A percentile compares a stretch with the other conserved stretches of the same genome.
phyloP scores from a whole-genome alignment of 2,113 vertebrate genomes.

The Leptobrachium leishanense region DNA sequence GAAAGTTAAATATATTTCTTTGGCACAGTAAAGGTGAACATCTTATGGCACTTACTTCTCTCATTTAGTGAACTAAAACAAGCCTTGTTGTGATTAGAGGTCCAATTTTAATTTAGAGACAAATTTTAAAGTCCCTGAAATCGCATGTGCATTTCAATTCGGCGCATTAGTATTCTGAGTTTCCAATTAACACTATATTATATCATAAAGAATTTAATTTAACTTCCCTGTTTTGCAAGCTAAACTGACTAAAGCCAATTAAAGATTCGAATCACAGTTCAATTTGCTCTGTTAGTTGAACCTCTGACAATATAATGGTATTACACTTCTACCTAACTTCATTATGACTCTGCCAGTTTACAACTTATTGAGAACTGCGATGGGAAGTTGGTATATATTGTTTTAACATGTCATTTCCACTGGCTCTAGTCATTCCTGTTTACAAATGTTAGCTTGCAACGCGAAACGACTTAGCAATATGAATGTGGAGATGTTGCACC shows the following conservation, averaged over 20 bases:
- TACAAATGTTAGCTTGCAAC: neutral
- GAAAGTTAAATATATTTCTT: no score
- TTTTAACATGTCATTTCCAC: neutral
- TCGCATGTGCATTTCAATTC: neutral
- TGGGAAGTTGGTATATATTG: neutral
- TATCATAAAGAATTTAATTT: neutral
- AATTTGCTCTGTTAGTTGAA: neutral
- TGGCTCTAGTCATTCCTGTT: neutral
- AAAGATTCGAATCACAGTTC: neutral
- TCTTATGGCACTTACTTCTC: no score
- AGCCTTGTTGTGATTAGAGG: no score
- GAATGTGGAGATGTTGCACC: neutral
- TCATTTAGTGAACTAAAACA: no score
- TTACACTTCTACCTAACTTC: constrained; percentile 3
- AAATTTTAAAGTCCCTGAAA: neutral
- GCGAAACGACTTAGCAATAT: neutral
- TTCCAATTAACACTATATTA: neutral
- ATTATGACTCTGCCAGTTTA: constrained; percentile 11
- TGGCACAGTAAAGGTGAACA: no score
- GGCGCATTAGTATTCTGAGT: neutral
- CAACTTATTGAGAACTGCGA: neutral
- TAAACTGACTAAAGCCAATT: neutral
- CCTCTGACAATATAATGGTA: neutral
- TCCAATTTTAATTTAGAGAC: no score
- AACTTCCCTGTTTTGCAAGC: neutral